phyloP scores from a whole-genome alignment of 2,888 invertebrate genomes.

The Cosmopolites sordidus region DNA sequence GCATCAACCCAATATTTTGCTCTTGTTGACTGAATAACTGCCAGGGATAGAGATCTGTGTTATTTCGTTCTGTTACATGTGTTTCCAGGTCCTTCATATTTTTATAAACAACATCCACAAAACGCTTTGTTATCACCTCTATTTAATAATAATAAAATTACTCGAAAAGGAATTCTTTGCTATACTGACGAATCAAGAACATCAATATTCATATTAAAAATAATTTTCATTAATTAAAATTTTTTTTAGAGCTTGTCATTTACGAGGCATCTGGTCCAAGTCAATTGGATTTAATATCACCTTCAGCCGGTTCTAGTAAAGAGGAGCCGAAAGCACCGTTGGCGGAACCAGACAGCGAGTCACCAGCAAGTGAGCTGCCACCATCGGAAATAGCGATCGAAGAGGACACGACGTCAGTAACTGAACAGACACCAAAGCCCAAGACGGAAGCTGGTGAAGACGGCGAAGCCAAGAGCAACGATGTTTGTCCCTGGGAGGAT shows the following conservation, averaged over 20 bases:
- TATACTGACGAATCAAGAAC: no score
- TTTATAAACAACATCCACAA: no score
- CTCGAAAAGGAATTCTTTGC: no score
- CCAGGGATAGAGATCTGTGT: no score
- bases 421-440: slow-evolving; percentile 4
- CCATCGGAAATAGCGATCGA: slow-evolving; percentile 40
- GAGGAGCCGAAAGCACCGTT: slow-evolving; percentile 53
- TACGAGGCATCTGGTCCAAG: slow-evolving; percentile 15
- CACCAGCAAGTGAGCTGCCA: slow-evolving; percentile 60
- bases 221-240: no score
- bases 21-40: no score
- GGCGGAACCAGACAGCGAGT: slow-evolving; percentile 66
- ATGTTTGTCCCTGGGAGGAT: slow-evolving; percentile 93
- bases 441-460: slow-evolving; percentile 32
- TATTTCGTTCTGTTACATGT: no score
- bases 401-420: slow-evolving; percentile 10
- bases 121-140: no score
- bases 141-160: no score
- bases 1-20: no score
- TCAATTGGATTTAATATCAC: slow-evolving; percentile 17
- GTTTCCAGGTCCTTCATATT: no score
- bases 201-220: no score
- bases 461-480: slow-evolving; percentile 62
- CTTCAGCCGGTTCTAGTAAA: slow-evolving; percentile 25
- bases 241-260: slow-evolving; percentile 6